A percentile compares a stretch with the other conserved stretches of the same genome.
Conservation (phyloP, 2,113 vertebrate species). For the Cyrtonyx montezumae region DNA sequence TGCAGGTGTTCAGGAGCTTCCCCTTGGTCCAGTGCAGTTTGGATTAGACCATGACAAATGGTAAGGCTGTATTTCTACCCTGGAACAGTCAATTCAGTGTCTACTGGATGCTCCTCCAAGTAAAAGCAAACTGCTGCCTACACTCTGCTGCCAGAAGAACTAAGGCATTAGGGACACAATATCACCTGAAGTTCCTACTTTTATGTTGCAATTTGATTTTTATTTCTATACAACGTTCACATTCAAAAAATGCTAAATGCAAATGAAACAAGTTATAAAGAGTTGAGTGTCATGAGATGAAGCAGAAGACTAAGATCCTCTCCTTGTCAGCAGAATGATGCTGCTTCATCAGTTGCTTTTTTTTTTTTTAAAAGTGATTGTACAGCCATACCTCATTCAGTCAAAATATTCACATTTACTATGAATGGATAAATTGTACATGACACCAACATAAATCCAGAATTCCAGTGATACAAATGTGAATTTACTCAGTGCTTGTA, state of each 20-base stretch:
- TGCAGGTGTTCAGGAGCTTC: too few species aligned
- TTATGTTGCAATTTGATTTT: background rate
- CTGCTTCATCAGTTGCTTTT: background rate
- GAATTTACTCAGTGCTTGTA: constrained; percentile 52
- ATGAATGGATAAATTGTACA: background rate
- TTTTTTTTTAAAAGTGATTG: background rate
- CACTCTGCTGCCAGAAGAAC: too few species aligned
- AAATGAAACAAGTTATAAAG: background rate
- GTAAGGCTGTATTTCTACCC: too few species aligned
- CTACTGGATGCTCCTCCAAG: too few species aligned
- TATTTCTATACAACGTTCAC: background rate
- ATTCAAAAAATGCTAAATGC: background rate
- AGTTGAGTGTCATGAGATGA: background rate
- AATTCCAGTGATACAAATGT: background rate
- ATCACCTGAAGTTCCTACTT: background rate
- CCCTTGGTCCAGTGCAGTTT: too few species aligned
- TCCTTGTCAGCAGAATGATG: background rate
- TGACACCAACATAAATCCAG: constrained; percentile 18
- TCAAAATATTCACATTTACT: background rate
- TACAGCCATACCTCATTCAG: background rate
- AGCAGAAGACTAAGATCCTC: background rate
- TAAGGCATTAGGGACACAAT: background rate
- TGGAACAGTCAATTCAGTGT: too few species aligned
- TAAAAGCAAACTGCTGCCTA: too few species aligned
- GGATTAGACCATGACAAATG: too few species aligned